A percentile compares a stretch with the other conserved stretches of the same genome.
phyloP scores from a whole-genome alignment of 2,797 vertebrate genomes.

The Scleropages formosus region DNA sequence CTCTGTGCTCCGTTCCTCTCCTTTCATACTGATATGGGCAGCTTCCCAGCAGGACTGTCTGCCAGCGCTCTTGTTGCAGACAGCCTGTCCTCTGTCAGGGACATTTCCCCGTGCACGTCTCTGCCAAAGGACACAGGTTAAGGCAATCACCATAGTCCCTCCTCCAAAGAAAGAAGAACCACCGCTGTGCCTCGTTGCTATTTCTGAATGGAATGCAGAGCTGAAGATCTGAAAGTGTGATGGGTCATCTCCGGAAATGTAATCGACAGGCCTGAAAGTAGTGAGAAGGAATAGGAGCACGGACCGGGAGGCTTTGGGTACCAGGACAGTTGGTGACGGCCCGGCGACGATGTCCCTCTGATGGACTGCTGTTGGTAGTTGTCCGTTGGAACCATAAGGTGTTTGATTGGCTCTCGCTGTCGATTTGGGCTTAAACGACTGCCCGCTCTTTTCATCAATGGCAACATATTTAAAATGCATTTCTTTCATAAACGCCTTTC shows the following conservation, averaged over 20 bases:
- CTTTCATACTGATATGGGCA: neutral
- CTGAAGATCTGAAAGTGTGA: neutral
- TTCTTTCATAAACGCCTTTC: too few species aligned
- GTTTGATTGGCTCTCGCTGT: too few species aligned
- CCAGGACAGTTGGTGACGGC: neutral
- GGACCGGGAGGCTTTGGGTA: neutral
- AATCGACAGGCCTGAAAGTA: neutral
- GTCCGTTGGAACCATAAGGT: too few species aligned
- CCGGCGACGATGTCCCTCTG: neutral
- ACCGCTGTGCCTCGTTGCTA: too few species aligned
- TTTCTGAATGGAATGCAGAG: neutral
- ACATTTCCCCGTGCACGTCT: neutral
- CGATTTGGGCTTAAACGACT: too few species aligned
- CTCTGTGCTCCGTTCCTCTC: too few species aligned
- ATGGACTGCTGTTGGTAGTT: neutral
- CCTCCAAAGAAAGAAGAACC: too few species aligned
- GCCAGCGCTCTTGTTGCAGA: neutral
- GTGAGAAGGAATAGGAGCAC: neutral
- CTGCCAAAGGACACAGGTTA: too few species aligned
- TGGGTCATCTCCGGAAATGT: neutral
- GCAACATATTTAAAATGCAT: too few species aligned
- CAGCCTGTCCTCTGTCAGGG: neutral
- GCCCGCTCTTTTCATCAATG: too few species aligned
- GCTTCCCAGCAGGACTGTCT: neutral
- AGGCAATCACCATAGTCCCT: too few species aligned